phyloP scores from a whole-genome alignment of 2,113 vertebrate genomes.

The Glaucidium brasilianum region DNA sequence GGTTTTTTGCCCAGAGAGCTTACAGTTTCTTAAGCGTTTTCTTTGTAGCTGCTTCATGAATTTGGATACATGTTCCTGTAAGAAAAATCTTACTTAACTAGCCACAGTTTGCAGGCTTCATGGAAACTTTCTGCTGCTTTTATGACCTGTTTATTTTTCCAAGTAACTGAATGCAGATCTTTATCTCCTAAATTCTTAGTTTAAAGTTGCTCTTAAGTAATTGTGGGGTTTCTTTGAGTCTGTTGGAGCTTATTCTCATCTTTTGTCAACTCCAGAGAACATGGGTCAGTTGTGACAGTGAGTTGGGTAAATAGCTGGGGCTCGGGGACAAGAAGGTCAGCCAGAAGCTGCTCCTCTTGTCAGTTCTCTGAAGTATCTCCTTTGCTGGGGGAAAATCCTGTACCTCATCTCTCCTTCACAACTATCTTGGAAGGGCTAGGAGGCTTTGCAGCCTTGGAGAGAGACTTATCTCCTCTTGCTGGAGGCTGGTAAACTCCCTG shows the following conservation, averaged over 20 bases:
- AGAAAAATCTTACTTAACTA: neutral
- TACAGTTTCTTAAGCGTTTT: neutral
- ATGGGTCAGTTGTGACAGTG: neutral
- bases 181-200: neutral
- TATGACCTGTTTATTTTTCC: neutral
- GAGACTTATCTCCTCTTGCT: neutral
- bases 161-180: neutral
- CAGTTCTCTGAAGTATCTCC: neutral
- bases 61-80: neutral
- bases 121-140: conserved; percentile 5
- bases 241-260: neutral
- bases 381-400: neutral
- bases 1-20: neutral
- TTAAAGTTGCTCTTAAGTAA: neutral
- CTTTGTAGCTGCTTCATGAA: neutral
- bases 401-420: neutral
- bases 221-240: neutral
- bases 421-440: neutral
- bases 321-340: neutral
- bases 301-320: neutral
- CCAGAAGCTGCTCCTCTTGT: neutral
- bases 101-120: neutral
- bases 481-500: neutral
- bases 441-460: neutral
- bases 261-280: neutral